Evolutionary conservation across 2,888 invertebrate species (phyloP).

Genomic region (Gerosis bhagava): DNA sequence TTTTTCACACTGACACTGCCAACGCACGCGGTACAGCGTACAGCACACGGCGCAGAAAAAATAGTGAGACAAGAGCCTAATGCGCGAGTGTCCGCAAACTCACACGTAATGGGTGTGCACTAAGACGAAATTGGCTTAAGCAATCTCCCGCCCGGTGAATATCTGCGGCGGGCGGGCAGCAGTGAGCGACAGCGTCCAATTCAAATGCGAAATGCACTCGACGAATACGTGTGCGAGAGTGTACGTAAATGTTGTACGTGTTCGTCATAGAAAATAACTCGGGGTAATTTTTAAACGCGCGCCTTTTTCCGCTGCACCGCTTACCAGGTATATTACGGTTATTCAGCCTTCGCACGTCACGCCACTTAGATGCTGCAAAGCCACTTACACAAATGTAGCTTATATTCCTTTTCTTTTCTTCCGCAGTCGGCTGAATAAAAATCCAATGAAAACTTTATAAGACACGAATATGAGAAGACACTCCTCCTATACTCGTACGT

Average conservation of each 20-base stretch:
- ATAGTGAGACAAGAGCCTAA: background rate
- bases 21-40: no score
- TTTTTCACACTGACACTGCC: no score
- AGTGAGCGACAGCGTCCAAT: constrained; percentile 46
- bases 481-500: no score
- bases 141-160: constrained; percentile 56
- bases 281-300: constrained; percentile 75
- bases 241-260: constrained; percentile 64
- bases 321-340: constrained; percentile 49
- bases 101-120: constrained; percentile 63
- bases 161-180: constrained; percentile 43
- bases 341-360: constrained; percentile 67
- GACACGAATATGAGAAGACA: constrained; percentile 49
- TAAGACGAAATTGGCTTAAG: constrained; percentile 72
- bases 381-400: constrained; percentile 77
- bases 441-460: constrained; percentile 71
- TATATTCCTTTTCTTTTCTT: constrained; percentile 46
- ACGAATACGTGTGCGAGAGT: constrained; percentile 29
- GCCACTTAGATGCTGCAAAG: constrained; percentile 74
- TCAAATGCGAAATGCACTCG: constrained; percentile 55
- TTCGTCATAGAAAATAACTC: constrained; percentile 74
- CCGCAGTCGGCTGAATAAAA: constrained; percentile 70
- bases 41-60: no score
- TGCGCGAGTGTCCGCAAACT: constrained; percentile 52
- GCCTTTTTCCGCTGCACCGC: constrained; percentile 73